Conservation (phyloP, 2,797 vertebrate genomes). For the Pseudomugil gertrudae region DNA sequence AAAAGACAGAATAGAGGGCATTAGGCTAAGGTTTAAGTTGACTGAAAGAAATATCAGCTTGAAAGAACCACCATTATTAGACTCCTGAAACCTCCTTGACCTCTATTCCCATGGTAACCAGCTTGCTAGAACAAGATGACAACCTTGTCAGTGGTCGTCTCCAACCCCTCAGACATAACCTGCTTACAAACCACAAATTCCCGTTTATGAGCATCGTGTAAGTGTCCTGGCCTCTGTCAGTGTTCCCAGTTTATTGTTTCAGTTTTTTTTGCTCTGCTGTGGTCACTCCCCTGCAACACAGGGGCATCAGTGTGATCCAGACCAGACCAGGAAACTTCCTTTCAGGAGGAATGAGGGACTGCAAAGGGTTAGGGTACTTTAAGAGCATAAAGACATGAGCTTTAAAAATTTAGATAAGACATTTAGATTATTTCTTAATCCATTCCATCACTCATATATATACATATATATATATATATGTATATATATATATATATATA, state of each 20-base stretch:
- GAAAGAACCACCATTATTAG: constrained; percentile 22
- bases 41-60: constrained; percentile 38
- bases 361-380: constrained; percentile 28
- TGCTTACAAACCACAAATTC: constrained; percentile 57
- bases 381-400: constrained; percentile 27
- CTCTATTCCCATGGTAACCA: constrained; percentile 50
- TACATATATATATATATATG: not conserved
- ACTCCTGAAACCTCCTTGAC: constrained; percentile 45
- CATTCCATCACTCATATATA: not conserved
- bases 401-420: constrained; percentile 25
- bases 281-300: constrained; percentile 52
- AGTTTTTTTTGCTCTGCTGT: constrained; percentile 48
- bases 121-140: constrained; percentile 55
- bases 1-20: constrained; percentile 27
- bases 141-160: constrained; percentile 46
- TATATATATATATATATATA: too few species aligned
- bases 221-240: constrained; percentile 71
- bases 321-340: constrained; percentile 72
- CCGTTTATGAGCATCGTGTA: constrained; percentile 44
- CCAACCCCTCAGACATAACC: constrained; percentile 29
- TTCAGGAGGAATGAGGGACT: constrained; percentile 21
- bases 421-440: constrained; percentile 25
- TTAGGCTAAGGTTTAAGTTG: constrained; percentile 33
- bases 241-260: constrained; percentile 70
- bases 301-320: constrained; percentile 63